Evolutionary conservation across 1,140 invertebrate genomes (phyloP).

Genomic region (Zaprionus lachaisei): DNA sequence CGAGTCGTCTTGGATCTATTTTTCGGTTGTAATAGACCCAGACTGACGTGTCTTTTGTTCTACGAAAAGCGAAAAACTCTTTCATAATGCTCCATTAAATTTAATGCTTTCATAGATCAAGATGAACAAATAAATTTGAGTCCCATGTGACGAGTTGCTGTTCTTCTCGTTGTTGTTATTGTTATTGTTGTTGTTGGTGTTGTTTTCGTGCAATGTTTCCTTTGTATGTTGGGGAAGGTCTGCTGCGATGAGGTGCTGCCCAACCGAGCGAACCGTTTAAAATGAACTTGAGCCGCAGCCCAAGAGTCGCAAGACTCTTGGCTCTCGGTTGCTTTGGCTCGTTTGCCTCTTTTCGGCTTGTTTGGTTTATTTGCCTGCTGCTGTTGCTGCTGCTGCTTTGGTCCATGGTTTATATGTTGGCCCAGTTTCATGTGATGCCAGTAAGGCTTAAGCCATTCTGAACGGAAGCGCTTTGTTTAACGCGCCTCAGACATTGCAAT

Average conservation of each 20-base stretch:
- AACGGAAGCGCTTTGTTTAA: conserved; percentile 72
- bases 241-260: conserved; percentile 36
- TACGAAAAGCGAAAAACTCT: conserved; percentile 50
- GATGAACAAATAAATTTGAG: conserved; percentile 72
- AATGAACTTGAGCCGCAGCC: conserved; percentile 63
- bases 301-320: neutral
- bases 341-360: neutral
- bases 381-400: conserved; percentile 11
- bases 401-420: conserved; percentile 61
- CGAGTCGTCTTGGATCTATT: neutral
- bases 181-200: conserved; percentile 33
- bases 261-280: conserved; percentile 65
- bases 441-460: conserved; percentile 50
- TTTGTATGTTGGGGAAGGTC: conserved; percentile 23
- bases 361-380: conserved; percentile 11
- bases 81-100: conserved; percentile 73
- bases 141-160: conserved; percentile 47
- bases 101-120: conserved; percentile 71
- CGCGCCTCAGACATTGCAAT: conserved; percentile 62
- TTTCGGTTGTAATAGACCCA: neutral
- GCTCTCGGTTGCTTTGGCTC: neutral
- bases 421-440: conserved; percentile 46
- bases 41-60: conserved; percentile 50
- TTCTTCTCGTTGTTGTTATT: conserved; percentile 35
- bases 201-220: conserved; percentile 20